These are phyloP conservation scores for Oscheius sp. DNA, from an alignment of 2,888 invertebrate genomes.

Conservation along the genomic window DNA sequence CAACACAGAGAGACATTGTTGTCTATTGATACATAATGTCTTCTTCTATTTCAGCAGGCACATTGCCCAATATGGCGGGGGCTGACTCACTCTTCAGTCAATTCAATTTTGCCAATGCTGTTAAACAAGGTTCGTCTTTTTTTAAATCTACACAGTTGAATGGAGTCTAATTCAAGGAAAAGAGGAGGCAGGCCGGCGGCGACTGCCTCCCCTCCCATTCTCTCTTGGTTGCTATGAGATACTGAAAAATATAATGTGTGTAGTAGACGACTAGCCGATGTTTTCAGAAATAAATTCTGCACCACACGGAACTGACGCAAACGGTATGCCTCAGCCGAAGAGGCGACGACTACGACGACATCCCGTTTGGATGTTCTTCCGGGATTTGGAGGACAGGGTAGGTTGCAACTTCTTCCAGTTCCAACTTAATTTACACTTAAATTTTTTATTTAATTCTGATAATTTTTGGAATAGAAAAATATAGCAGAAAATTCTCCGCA, in stretches of 20 bases:
- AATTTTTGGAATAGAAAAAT: no score
- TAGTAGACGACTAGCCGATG: not conserved
- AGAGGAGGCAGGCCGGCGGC: no score
- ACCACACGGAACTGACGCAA: conserved; percentile 57
- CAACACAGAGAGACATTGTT: not conserved
- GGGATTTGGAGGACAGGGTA: conserved; percentile 67
- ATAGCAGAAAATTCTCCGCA: no score
- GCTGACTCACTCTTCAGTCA: conserved; percentile 33
- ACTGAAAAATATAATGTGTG: not conserved
- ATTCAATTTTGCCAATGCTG: conserved; percentile 25
- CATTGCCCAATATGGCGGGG: conserved; percentile 16
- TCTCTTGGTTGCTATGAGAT: no score
- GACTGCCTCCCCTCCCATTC: no score
- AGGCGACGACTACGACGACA: conserved; percentile 63
- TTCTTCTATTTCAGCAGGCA: conserved; percentile 11
- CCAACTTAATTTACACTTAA: no score
- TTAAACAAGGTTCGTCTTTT: conserved; percentile 10
- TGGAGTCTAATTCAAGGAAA: not conserved
- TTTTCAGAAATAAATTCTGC: conserved; percentile 38
- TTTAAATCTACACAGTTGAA: not conserved
- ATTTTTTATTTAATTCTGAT: no score
- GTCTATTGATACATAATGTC: not conserved
- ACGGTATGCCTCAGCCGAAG: conserved; percentile 62
- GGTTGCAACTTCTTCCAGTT: not conserved
- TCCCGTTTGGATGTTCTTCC: conserved; percentile 70